Conservation (phyloP, 2,797 vertebrate species). For the Myotis pilosus region DNA sequence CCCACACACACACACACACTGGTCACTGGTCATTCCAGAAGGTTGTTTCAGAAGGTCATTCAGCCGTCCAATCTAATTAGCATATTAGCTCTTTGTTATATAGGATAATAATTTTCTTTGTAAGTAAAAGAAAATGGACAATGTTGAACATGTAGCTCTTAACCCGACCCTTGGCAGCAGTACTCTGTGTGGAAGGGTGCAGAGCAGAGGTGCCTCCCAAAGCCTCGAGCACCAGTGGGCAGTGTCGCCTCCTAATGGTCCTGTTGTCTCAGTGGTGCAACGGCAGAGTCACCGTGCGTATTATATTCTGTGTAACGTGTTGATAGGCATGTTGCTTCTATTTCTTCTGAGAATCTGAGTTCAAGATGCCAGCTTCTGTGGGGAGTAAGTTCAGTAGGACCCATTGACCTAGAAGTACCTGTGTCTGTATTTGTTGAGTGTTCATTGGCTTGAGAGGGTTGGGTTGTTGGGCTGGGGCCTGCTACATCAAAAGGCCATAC, state of each 20-base stretch:
- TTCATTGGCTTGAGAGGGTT: too few species aligned
- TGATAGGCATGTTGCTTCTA: neutral
- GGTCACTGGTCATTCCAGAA: too few species aligned
- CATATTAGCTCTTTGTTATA: too few species aligned
- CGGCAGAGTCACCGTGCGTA: neutral
- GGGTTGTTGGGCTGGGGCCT: neutral
- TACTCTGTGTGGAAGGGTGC: neutral
- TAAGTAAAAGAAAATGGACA: neutral
- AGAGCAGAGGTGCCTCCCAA: rapidly evolving
- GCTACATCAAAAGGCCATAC: neutral
- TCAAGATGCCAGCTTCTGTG: neutral
- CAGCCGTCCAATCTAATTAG: too few species aligned
- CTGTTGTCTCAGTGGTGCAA: neutral
- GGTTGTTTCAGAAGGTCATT: too few species aligned
- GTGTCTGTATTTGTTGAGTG: neutral
- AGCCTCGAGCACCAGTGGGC: neutral
- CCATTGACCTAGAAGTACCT: neutral
- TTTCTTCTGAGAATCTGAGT: neutral
- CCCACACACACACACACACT: too few species aligned
- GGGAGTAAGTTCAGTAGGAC: neutral
- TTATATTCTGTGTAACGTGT: neutral
- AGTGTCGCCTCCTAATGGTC: neutral
- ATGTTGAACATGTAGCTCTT: neutral
- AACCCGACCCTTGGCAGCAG: neutral
- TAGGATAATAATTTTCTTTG: neutral